These are phyloP conservation scores for Noctilio leporinus DNA, from an alignment of 2,113 vertebrate genomes.

Conservation along the genomic window DNA sequence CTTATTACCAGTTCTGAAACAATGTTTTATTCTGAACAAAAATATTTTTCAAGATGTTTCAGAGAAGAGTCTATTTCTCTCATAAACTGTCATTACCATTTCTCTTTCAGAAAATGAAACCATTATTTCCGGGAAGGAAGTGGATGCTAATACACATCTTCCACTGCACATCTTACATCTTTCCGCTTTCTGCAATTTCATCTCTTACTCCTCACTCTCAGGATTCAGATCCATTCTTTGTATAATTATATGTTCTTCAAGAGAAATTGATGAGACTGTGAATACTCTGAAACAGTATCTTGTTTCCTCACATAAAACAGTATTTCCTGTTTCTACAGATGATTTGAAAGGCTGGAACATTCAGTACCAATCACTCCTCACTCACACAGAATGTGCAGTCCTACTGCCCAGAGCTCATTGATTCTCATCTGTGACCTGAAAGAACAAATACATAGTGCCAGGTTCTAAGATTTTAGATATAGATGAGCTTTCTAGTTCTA, in stretches of 20 bases:
- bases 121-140: constrained; percentile 72
- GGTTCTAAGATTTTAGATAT: constrained; percentile 50
- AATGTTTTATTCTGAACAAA: constrained; percentile 66
- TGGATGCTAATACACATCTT: constrained; percentile 63
- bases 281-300: constrained; percentile 74
- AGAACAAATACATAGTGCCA: constrained; percentile 25
- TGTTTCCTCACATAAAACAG: constrained; percentile 70
- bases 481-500: background rate
- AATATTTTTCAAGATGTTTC: constrained; percentile 48
- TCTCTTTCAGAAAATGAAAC: constrained; percentile 71
- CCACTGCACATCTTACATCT: constrained; percentile 44
- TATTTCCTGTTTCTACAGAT: constrained; percentile 76
- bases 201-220: constrained; percentile 67
- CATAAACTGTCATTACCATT: constrained; percentile 62
- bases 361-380: constrained; percentile 58
- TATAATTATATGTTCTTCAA: constrained; percentile 81
- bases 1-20: constrained; percentile 42
- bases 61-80: constrained; percentile 38
- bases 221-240: constrained; percentile 72
- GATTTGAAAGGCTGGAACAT: constrained; percentile 71
- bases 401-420: background rate
- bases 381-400: constrained; percentile 41
- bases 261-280: constrained; percentile 78
- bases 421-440: constrained; percentile 52
- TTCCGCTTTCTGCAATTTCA: constrained; percentile 74